Evolutionary conservation across 2,888 invertebrate genomes (phyloP).

Genomic region (Pardosa pseudoannulata): DNA sequence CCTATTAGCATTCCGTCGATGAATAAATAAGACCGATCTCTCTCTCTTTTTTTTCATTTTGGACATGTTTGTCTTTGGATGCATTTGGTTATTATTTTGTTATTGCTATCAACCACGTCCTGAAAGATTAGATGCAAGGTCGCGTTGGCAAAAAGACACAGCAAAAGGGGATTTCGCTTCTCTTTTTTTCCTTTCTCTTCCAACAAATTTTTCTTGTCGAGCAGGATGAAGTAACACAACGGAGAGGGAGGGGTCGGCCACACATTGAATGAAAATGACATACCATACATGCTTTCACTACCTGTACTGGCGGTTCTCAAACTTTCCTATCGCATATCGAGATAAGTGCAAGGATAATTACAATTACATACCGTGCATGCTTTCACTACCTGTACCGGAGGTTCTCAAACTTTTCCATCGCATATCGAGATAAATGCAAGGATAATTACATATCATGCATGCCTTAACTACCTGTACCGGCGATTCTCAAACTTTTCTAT

Average conservation of each 20-base stretch:
- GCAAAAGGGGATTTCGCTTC: background rate
- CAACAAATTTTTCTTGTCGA: background rate
- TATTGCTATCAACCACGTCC: slow-evolving; percentile 33
- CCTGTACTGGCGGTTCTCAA: too few relatives aligned
- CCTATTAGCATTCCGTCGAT: slow-evolving; percentile 7
- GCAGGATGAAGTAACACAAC: background rate
- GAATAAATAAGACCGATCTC: slow-evolving; percentile 36
- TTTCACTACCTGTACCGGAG: too few relatives aligned
- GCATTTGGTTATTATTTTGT: slow-evolving; percentile 29
- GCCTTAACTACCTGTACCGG: too few relatives aligned
- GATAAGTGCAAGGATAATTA: too few relatives aligned
- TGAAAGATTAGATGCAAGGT: slow-evolving; percentile 46
- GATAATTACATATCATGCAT: too few relatives aligned
- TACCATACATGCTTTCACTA: too few relatives aligned
- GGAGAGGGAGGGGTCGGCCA: background rate
- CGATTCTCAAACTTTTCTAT: too few relatives aligned
- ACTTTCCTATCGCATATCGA: too few relatives aligned
- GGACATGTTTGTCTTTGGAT: slow-evolving; percentile 33
- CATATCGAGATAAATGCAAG: too few relatives aligned
- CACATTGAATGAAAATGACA: background rate
- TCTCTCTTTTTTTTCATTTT: slow-evolving; percentile 14
- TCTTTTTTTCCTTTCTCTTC: background rate
- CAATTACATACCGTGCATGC: too few relatives aligned
- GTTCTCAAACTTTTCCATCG: too few relatives aligned
- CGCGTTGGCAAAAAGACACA: slow-evolving; percentile 10